These are phyloP conservation scores for Papilio demoleus DNA, from an alignment of 2,888 invertebrate genomes.

Conservation along the genomic window DNA sequence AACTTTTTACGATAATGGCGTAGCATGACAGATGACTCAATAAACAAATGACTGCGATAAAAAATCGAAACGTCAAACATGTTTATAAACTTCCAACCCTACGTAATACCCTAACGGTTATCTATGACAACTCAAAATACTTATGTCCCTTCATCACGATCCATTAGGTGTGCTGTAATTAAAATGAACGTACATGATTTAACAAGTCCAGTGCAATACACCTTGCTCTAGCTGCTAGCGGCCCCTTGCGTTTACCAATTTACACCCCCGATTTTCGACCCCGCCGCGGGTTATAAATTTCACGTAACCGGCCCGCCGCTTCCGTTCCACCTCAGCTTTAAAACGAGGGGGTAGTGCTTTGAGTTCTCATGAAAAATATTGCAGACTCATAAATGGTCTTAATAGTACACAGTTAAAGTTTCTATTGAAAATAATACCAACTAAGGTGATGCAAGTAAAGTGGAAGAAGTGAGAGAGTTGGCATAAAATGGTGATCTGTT, in stretches of 20 bases:
- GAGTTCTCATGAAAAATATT: constrained; percentile 55
- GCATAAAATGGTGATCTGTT: no score
- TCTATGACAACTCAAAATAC: constrained; percentile 16
- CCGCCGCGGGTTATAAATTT: constrained; percentile 64
- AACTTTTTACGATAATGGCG: no score
- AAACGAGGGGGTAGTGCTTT: constrained; percentile 58
- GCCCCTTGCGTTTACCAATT: constrained; percentile 67
- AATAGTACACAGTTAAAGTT: constrained; percentile 32
- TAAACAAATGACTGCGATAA: background rate
- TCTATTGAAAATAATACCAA: constrained; percentile 22
- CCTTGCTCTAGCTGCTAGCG: constrained; percentile 42
- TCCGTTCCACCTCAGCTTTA: constrained; percentile 71
- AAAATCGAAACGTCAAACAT: background rate
- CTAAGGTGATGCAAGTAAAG: background rate
- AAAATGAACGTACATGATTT: constrained; percentile 28
- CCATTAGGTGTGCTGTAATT: constrained; percentile 29
- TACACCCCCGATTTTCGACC: constrained; percentile 65
- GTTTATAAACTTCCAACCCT: background rate
- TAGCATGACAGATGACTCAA: no score
- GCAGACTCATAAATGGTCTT: constrained; percentile 53
- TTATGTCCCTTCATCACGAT: constrained; percentile 12
- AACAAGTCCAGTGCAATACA: constrained; percentile 39
- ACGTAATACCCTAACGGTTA: constrained; percentile 5
- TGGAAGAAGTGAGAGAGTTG: no score
- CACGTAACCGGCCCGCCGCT: constrained; percentile 75